Base-by-base conservation (phyloP, 2,113 vertebrate genomes). In the Erythrolamprus reginae region DNA sequence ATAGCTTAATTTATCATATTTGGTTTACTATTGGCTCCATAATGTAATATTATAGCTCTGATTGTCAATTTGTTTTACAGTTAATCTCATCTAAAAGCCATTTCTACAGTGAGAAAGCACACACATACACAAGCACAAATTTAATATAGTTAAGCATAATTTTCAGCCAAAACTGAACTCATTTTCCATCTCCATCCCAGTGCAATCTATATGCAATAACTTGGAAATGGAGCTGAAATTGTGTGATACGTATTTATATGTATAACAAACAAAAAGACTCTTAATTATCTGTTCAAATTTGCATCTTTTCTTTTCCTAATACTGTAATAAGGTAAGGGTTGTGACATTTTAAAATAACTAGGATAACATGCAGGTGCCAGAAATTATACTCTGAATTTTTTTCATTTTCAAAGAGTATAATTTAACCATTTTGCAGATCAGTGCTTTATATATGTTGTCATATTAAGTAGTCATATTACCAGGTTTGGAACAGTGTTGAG, bases 1-100 rank as follows among this genome's bases (percentile, higher is more conserved):
- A 9, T 1, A 0, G 3, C 61, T 91, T 90, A 82, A 56, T 53
- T 65, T 87, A 2, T 3, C 89, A 21, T 2, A 82, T 87, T 56
- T 21, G 28, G 21, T 86, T 23, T 77, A 21, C 88, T 88, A n/a
- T 89, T 56, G 89, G 7, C 50, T 87, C 0, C 89, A 19, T 33
- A 70, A 87, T 3, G 24, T 53, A 82, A 24, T 45, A 17, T 17
- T 53, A 13, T 88, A 92, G 50, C 13, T 10, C 21, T 90, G 33
- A 38, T 70, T n/a, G 13, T 82, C 45, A 6, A 90, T 50, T 8
- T 28, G 86, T 89, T 84, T 82, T 5, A 19, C 10, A 92, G 48
- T 87, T 1, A 88, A 5, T 23, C 55, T 89, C 93, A 92, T 87
- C 58, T 28, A 38, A 92, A 93, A 38, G 26, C 86, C 42, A 53